Evolutionary conservation across 1,140 invertebrate genomes (phyloP).

Genomic region (Drosophila lacteicornis): DNA sequence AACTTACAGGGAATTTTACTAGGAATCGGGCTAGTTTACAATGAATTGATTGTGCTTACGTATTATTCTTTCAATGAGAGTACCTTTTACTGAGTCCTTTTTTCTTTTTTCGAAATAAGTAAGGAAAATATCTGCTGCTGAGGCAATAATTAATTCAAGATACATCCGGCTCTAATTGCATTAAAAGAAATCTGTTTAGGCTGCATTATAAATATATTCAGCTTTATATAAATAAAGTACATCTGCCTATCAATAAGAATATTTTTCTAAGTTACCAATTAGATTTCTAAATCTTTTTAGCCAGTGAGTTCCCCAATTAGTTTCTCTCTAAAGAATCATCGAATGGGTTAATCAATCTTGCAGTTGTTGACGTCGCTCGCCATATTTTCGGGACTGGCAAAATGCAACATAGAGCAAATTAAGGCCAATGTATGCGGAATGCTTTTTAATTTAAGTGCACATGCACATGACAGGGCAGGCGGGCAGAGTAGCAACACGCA

Average conservation of each 20-base stretch:
- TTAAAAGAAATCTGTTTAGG: no score
- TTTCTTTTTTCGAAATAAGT: no score
- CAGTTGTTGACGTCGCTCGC: constrained; percentile 6
- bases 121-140: no score
- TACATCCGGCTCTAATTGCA: no score
- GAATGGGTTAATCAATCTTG: constrained; percentile 14
- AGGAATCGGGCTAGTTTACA: background rate
- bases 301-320: background rate
- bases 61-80: no score
- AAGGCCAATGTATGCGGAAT: constrained; percentile 47
- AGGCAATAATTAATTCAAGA: no score
- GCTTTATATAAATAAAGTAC: no score
- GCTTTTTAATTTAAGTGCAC: constrained; percentile 64
- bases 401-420: constrained; percentile 28
- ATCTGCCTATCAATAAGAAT: no score
- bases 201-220: no score
- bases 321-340: background rate
- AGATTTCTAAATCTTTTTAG: no score
- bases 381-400: constrained; percentile 26
- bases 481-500: constrained; percentile 34
- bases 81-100: no score
- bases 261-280: no score
- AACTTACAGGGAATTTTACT: background rate
- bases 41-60: background rate
- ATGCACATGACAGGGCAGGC: constrained; percentile 51